A percentile compares a stretch with the other conserved stretches of the same genome.
phyloP scores from a whole-genome alignment of 2,888 invertebrate species.

The Liodrosophila aerea region DNA sequence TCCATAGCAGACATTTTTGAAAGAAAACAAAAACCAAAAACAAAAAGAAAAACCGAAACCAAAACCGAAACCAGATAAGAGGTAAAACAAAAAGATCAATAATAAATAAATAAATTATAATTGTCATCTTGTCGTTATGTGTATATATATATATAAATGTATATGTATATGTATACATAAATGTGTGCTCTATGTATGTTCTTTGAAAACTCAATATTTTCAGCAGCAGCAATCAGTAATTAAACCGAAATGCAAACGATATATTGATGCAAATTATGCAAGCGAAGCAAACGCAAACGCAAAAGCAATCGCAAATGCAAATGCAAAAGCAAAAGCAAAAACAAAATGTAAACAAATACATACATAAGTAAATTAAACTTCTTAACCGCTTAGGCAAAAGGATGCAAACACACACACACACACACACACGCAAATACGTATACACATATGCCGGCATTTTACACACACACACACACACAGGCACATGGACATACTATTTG shows the following conservation, averaged over 20 bases:
- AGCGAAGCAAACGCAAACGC: constrained; percentile 18
- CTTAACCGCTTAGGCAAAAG: constrained; percentile 31
- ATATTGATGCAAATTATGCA: constrained; percentile 68
- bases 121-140: constrained; percentile 54
- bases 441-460: constrained; percentile 33
- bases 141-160: constrained; percentile 6
- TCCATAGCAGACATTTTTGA: constrained; percentile 25
- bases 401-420: constrained; percentile 16
- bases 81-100: constrained; percentile 6
- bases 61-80: neutral
- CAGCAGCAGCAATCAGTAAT: constrained; percentile 34
- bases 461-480: constrained; percentile 4
- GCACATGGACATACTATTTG: constrained; percentile 25
- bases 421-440: constrained; percentile 45
- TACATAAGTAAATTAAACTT: constrained; percentile 38
- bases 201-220: constrained; percentile 37
- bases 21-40: constrained; percentile 1
- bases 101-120: constrained; percentile 44
- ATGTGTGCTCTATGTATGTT: constrained; percentile 51
- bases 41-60: constrained; percentile 4
- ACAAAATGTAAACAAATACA: constrained; percentile 1
- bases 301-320: constrained; percentile 1
- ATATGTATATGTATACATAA: neutral
- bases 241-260: constrained; percentile 18
- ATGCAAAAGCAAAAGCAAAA: constrained; percentile 19